phyloP scores from a whole-genome alignment of 2,797 vertebrate species.

The Neostethus bicornis region DNA sequence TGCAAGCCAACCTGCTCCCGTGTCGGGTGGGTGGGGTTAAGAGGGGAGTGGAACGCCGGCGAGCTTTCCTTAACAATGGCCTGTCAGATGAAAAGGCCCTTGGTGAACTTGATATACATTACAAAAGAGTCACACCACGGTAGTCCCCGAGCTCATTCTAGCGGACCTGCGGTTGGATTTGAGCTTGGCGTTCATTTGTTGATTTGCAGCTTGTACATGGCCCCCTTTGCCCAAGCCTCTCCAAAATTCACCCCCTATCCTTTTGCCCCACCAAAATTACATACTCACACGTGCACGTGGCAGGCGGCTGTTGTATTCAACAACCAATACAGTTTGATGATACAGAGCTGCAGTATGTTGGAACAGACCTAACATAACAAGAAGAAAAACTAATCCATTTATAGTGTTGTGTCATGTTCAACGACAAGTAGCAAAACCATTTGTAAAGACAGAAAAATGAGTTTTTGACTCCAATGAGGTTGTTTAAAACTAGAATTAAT shows the following conservation, averaged over 20 bases:
- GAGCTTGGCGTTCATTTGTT: conserved; percentile 77
- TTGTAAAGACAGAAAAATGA: too few relatives aligned
- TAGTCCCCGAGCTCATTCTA: conserved; percentile 46
- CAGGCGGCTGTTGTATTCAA: conserved; percentile 37
- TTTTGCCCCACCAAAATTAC: conserved; percentile 48
- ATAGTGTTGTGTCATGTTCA: too few relatives aligned
- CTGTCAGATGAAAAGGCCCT: conserved; percentile 80
- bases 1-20: conserved; percentile 83
- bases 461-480: too few relatives aligned
- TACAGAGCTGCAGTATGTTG: neutral
- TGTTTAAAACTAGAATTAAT: too few relatives aligned
- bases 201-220: conserved; percentile 43
- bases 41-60: conserved; percentile 55
- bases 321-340: neutral
- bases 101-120: conserved; percentile 85
- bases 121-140: conserved; percentile 81
- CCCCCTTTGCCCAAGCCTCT: conserved; percentile 7
- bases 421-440: too few relatives aligned
- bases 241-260: conserved; percentile 33
- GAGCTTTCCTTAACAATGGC: conserved; percentile 76
- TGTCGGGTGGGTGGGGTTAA: conserved; percentile 68
- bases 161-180: conserved; percentile 70
- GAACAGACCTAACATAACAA: too few relatives aligned
- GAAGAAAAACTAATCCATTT: too few relatives aligned
- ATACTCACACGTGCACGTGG: conserved; percentile 45